Evolutionary conservation across 2,113 vertebrate species (phyloP).

Genomic region (Aldabrachelys gigantea): DNA sequence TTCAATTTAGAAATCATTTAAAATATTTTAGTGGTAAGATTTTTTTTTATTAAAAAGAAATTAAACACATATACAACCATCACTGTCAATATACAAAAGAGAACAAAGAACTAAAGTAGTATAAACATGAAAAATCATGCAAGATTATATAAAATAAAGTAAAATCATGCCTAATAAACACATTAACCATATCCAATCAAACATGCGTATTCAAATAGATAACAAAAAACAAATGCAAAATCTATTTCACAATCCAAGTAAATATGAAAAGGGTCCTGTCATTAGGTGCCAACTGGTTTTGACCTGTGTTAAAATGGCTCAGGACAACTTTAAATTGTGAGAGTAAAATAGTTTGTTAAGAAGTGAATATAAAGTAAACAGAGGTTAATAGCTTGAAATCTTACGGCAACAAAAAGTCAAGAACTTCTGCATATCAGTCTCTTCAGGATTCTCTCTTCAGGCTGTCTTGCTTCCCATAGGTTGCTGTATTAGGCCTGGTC

Average conservation of each 20-base stretch:
- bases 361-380: neutral
- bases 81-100: neutral
- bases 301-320: neutral
- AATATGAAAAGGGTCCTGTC: neutral
- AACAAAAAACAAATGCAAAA: constrained; percentile 13
- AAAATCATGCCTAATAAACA: constrained; percentile 1
- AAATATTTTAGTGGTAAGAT: constrained; percentile 3
- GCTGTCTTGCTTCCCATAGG: neutral
- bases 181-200: neutral
- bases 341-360: neutral
- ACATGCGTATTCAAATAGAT: neutral
- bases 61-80: neutral
- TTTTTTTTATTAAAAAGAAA: neutral
- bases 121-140: constrained; percentile 22
- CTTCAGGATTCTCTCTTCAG: neutral
- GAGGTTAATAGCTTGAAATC: neutral
- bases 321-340: neutral
- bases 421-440: neutral
- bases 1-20: neutral
- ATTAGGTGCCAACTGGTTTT: neutral
- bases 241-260: neutral
- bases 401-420: neutral
- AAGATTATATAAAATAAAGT: constrained; percentile 16
- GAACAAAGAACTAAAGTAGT: neutral
- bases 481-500: neutral